Conservation (phyloP, 2,113 vertebrate genomes). For the Pedionomus torquatus region DNA sequence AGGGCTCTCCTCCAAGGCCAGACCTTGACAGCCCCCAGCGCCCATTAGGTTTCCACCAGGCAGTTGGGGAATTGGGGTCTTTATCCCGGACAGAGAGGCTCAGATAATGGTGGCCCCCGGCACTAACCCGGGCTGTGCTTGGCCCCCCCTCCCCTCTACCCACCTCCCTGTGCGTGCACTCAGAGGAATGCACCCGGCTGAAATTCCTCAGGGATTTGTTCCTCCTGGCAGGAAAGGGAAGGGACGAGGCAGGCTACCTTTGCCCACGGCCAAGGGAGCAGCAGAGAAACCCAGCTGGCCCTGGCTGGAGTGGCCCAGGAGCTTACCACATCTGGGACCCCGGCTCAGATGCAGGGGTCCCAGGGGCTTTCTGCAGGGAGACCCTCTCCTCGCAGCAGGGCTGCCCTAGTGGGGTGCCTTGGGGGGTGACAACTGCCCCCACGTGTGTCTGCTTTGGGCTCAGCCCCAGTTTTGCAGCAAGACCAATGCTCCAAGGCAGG, state of each 20-base stretch:
- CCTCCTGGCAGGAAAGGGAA: neutral
- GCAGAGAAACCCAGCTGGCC: neutral
- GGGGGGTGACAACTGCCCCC: neutral
- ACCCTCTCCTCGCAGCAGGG: neutral
- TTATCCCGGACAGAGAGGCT: neutral
- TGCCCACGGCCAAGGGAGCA: rapidly evolving
- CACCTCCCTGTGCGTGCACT: neutral
- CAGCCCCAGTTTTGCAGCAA: neutral
- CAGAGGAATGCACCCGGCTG: neutral
- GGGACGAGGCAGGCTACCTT: neutral
- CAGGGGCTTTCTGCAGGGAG: neutral
- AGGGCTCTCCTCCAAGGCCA: rapidly evolving
- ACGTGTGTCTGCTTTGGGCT: rapidly evolving
- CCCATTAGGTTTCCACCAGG: neutral
- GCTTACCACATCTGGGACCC: neutral
- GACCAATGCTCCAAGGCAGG: neutral
- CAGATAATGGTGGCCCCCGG: rapidly evolving
- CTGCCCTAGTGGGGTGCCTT: neutral
- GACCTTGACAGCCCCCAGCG: neutral
- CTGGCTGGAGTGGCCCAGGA: neutral
- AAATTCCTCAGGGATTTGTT: constrained; percentile 48
- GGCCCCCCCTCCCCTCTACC: neutral
- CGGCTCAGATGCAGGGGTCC: neutral
- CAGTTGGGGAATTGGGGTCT: rapidly evolving
- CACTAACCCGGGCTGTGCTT: neutral